A percentile compares a stretch with the other conserved stretches of the same genome.
phyloP scores from a whole-genome alignment of 2,888 invertebrate genomes.

The Monochamus alternatus region DNA sequence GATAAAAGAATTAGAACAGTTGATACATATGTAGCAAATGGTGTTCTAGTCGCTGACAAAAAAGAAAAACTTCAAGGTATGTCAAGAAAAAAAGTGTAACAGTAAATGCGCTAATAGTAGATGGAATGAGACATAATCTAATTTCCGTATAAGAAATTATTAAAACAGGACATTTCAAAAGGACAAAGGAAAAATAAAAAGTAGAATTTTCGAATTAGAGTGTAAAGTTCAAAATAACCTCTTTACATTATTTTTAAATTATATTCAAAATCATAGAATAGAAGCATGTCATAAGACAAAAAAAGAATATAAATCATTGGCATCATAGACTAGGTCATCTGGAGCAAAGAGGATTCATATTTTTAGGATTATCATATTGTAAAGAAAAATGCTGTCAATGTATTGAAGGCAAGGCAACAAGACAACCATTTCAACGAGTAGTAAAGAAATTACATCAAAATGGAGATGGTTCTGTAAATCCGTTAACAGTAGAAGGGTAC shows the following conservation, averaged over 20 bases:
- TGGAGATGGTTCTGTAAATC: not conserved
- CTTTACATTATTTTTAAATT: not conserved
- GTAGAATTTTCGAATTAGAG: not conserved
- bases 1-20: not conserved
- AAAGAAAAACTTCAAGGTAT: not conserved
- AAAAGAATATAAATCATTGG: not conserved
- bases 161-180: too few species aligned
- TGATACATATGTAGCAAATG: not conserved
- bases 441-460: not conserved
- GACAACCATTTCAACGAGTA: slow-evolving; percentile 45
- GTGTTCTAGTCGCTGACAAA: not conserved
- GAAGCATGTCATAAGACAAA: not conserved
- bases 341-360: not conserved
- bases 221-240: not conserved
- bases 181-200: not conserved
- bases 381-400: slow-evolving; percentile 31
- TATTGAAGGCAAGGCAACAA: slow-evolving; percentile 43
- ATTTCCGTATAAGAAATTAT: not conserved
- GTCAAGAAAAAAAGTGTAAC: not conserved
- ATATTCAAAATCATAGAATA: too few species aligned
- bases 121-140: not conserved
- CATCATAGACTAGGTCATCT: not conserved
- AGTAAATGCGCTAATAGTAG: not conserved
- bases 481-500: slow-evolving; percentile 29
- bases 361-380: slow-evolving; percentile 1